Conservation (phyloP, 2,797 vertebrate species). For the Phoebastria nigripes region DNA sequence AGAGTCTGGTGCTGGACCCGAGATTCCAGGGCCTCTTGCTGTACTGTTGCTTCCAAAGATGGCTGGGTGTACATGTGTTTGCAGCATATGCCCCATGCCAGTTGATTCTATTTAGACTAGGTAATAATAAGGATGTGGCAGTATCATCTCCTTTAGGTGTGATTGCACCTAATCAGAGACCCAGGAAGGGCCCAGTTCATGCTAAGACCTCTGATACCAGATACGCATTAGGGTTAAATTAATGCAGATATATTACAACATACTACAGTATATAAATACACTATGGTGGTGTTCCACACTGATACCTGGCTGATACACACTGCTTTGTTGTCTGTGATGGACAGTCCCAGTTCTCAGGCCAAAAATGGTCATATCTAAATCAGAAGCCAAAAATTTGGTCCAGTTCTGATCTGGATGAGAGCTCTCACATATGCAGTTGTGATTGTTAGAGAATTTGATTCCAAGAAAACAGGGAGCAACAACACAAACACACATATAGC, state of each 20-base stretch:
- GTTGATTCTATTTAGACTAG: not conserved
- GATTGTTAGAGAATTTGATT: not conserved
- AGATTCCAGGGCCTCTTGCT: not conserved
- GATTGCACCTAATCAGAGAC: not conserved
- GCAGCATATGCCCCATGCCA: not conserved
- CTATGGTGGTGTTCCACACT: not conserved
- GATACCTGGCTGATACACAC: not conserved
- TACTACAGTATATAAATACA: not conserved
- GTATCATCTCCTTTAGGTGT: not conserved
- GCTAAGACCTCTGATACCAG: not conserved
- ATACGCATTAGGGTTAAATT: not conserved
- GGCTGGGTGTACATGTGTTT: not conserved
- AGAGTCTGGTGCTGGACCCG: fast-evolving
- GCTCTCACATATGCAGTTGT: not conserved
- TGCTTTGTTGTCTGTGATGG: not conserved
- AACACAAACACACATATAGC: not conserved
- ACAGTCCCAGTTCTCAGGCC: not conserved
- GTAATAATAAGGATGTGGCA: fast-evolving
- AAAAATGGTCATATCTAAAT: not conserved
- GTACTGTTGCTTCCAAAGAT: not conserved
- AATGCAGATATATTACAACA: not conserved
- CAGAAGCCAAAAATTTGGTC: not conserved
- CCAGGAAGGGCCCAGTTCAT: not conserved
- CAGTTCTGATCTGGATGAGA: not conserved
- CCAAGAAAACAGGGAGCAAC: not conserved